Conservation (phyloP, 2,888 invertebrate species). For the Mystacides longicornis region DNA sequence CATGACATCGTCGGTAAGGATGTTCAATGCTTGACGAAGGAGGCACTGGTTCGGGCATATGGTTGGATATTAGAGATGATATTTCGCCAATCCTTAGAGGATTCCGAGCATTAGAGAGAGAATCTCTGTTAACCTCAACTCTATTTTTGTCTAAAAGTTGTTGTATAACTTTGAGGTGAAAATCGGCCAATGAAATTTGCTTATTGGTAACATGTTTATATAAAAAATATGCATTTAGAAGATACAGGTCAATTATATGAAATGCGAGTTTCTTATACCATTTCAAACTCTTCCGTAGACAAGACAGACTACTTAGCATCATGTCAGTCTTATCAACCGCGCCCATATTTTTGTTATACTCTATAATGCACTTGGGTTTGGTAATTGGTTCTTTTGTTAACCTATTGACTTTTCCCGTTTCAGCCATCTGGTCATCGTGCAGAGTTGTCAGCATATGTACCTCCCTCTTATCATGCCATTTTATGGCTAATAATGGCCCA, state of each 20-base stretch:
- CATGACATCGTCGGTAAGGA: no score
- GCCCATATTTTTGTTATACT: slow-evolving; percentile 8
- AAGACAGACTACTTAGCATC: neutral
- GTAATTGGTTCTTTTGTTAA: neutral
- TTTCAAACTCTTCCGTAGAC: neutral
- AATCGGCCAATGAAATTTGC: no score
- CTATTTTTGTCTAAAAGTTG: no score
- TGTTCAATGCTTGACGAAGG: no score
- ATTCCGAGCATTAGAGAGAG: no score
- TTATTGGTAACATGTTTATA: neutral
- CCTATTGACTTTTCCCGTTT: slow-evolving; percentile 1
- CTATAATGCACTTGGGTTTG: neutral
- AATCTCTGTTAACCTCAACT: no score
- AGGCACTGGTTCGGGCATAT: no score
- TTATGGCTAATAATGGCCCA: slow-evolving; percentile 2
- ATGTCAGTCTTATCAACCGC: slow-evolving; percentile 5
- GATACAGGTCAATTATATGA: slow-evolving; percentile 7
- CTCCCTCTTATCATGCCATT: slow-evolving; percentile 4
- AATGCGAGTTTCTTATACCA: slow-evolving; percentile 6
- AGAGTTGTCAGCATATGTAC: slow-evolving; percentile 9
- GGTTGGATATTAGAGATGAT: no score
- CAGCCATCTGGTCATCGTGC: neutral
- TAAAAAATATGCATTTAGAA: slow-evolving; percentile 8
- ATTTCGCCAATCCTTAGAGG: no score
- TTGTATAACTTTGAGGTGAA: no score